These are phyloP conservation scores for Ectropis crepuscularia DNA, from an alignment of 2,888 invertebrate species.

Conservation along the genomic window DNA sequence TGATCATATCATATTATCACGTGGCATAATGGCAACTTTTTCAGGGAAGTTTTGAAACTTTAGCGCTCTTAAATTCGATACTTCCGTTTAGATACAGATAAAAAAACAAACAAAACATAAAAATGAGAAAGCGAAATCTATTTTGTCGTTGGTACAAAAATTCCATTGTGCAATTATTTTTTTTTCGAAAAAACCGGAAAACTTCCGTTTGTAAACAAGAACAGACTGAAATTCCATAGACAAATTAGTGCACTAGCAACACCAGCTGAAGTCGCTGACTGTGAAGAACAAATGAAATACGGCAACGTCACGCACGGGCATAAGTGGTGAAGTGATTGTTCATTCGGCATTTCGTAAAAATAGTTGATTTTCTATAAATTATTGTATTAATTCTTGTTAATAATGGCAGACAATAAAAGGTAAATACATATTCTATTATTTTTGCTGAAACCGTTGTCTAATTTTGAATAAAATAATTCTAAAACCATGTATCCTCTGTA, in stretches of 20 bases:
- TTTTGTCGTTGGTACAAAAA: too few species aligned
- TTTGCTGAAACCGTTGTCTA: background rate
- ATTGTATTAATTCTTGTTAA: conserved; percentile 65
- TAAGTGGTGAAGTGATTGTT: conserved; percentile 68
- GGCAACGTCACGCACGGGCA: conserved; percentile 82
- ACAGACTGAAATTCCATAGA: conserved; percentile 30
- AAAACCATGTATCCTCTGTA: conserved; percentile 47
- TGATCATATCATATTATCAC: too few species aligned
- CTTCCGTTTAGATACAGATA: too few species aligned
- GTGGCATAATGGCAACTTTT: too few species aligned
- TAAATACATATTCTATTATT: conserved; percentile 51
- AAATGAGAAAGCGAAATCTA: too few species aligned
- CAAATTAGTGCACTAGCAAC: conserved; percentile 55
- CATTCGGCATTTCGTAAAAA: conserved; percentile 70
- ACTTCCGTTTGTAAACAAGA: conserved; percentile 21
- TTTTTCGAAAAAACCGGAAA: conserved; percentile 34
- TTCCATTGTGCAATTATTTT: too few species aligned
- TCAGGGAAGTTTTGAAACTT: too few species aligned
- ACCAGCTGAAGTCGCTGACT: conserved; percentile 41
- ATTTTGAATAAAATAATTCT: conserved; percentile 19
- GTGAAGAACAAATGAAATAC: conserved; percentile 82
- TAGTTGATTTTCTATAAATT: conserved; percentile 62
- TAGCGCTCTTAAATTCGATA: too few species aligned
- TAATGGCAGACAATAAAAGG: conserved; percentile 85
- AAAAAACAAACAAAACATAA: too few species aligned